Evolutionary conservation across 2,888 invertebrate species (phyloP).

Genomic region (Thecophora atra): DNA sequence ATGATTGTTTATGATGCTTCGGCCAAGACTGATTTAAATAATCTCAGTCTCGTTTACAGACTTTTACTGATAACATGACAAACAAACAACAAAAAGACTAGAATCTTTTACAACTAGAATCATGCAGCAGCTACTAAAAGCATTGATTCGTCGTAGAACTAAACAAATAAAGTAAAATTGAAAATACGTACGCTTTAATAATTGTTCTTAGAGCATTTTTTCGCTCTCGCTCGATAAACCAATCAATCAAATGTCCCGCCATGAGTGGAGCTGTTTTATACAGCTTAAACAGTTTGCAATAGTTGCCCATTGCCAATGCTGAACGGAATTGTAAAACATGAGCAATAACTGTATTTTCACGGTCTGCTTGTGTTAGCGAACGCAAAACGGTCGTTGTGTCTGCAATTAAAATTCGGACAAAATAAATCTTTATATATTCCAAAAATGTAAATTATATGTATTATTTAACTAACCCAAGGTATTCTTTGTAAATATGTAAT

Average conservation of each 20-base stretch:
- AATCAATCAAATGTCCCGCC: conserved; percentile 96
- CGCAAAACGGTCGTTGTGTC: conserved; percentile 94
- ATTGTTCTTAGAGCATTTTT: conserved; percentile 90
- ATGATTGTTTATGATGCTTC: background rate
- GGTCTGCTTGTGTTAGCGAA: conserved; percentile 79
- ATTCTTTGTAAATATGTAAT: conserved; percentile 98
- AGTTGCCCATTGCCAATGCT: conserved; percentile 93
- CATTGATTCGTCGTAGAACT: background rate
- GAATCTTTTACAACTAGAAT: background rate
- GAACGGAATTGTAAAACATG: conserved; percentile 89
- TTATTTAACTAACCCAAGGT: conserved; percentile 82
- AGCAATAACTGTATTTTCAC: conserved; percentile 81
- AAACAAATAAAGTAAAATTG: background rate
- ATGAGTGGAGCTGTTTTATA: conserved; percentile 91
- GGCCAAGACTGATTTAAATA: too few relatives aligned
- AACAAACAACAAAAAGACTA: background rate
- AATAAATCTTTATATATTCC: too few relatives aligned
- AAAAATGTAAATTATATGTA: too few relatives aligned
- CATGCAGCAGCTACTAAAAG: background rate
- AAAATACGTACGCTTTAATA: conserved; percentile 93
- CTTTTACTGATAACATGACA: background rate
- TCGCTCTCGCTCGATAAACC: conserved; percentile 96
- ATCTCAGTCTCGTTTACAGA: too few relatives aligned
- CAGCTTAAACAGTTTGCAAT: conserved; percentile 90
- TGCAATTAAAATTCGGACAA: too few relatives aligned